Evolutionary conservation across 2,113 vertebrate species (phyloP).

Genomic region (Rana temporaria): DNA sequence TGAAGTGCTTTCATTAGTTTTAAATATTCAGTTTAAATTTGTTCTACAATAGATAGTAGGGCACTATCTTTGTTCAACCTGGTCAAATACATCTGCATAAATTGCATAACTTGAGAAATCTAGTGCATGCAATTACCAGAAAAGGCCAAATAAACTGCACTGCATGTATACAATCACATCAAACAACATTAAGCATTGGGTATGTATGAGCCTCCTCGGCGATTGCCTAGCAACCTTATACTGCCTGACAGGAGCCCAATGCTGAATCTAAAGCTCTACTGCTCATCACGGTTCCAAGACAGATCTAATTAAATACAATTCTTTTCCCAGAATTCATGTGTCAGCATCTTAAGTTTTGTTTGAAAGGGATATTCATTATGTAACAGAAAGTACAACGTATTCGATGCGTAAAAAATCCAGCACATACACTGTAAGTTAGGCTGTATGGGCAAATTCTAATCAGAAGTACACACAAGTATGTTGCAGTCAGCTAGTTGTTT

Average conservation of each 20-base stretch:
- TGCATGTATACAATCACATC: neutral
- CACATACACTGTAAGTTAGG: too few species aligned
- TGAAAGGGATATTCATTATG: neutral
- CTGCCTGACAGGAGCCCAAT: slow-evolving; percentile 18
- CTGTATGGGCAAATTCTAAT: too few species aligned
- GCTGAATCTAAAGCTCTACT: neutral
- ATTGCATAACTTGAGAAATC: neutral
- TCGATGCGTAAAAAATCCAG: too few species aligned
- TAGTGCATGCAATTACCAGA: neutral
- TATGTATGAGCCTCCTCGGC: neutral
- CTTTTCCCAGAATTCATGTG: neutral
- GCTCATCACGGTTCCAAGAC: slow-evolving; percentile 13
- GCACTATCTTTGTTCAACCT: neutral
- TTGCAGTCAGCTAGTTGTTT: too few species aligned
- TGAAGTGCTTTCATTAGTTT: neutral
- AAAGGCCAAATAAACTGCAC: neutral
- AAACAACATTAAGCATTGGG: neutral
- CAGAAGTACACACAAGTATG: too few species aligned
- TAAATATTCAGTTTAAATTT: slow-evolving; percentile 2
- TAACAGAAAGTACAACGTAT: neutral
- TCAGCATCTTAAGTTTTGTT: neutral
- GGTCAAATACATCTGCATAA: neutral
- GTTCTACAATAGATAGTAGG: neutral
- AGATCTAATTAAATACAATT: slow-evolving; percentile 26
- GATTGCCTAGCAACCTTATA: slow-evolving; percentile 30